phyloP scores from a whole-genome alignment of 2,888 invertebrate species.

The Acleris sparsana region DNA sequence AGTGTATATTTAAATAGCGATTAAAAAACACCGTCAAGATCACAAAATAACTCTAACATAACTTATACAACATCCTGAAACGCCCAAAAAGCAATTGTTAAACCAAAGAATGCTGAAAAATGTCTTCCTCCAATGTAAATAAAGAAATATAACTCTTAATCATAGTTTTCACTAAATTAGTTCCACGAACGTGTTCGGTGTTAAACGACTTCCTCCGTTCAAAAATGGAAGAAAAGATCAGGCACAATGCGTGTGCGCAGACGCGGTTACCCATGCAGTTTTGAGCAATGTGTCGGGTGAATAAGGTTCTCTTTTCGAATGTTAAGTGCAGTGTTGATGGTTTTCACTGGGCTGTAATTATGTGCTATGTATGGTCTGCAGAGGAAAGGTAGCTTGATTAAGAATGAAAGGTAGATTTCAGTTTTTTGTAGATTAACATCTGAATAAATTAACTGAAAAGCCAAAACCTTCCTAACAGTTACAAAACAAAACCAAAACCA shows the following conservation, averaged over 20 bases:
- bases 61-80: conserved; percentile 13
- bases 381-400: conserved; percentile 43
- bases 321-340: conserved; percentile 37
- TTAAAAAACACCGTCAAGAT: neutral
- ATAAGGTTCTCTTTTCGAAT: too few species aligned
- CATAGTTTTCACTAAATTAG: conserved; percentile 66
- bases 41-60: neutral
- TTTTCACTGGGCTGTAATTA: conserved; percentile 68
- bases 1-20: neutral
- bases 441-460: too few species aligned
- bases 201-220: conserved; percentile 74
- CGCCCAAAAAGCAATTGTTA: conserved; percentile 12
- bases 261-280: too few species aligned
- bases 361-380: conserved; percentile 60
- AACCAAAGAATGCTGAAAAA: conserved; percentile 54
- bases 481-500: too few species aligned
- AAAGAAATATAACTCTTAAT: conserved; percentile 19
- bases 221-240: conserved; percentile 62
- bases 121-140: conserved; percentile 61
- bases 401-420: neutral
- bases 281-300: too few species aligned
- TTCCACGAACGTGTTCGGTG: conserved; percentile 63
- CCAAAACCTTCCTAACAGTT: too few species aligned
- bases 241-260: conserved; percentile 62
- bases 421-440: too few species aligned